Base-by-base conservation (phyloP, 2,888 invertebrate genomes). In the Entomobrya proxima region DNA sequence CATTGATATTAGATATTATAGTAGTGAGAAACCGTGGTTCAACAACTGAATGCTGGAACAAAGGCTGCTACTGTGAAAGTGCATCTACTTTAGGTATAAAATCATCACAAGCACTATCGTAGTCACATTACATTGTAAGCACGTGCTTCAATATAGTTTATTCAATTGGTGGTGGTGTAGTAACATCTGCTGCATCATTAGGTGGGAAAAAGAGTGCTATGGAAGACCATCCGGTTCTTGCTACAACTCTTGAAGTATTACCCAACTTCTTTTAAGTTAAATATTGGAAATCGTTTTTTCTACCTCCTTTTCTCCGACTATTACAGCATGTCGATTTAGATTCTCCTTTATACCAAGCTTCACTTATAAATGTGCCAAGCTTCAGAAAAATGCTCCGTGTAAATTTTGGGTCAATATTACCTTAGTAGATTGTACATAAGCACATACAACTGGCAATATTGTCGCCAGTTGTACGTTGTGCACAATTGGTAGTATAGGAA, bases 171-270 rank as follows among this genome's bases (percentile, higher is more conserved):
- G 37, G n/a, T n/a, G 37, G 55, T 40, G 52, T 21, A 32, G 27
- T 47, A 47, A 55, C 58, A 74, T 76, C 82, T 83, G 64, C 76
- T 83, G 76, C 75, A 76, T 83, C 82, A 83, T 83, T 83, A 83
- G 61, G 81, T 81, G 72, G 61, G 81, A 80, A 47, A 44, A 18
- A 47, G 76, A 37, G 55, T 76, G 55, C 37, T 44, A 44, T 32
- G 30, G 72, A 58, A 72, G 40, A 37, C 80, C 80, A 67, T 79
- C 67, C 79, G 79, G 67, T 44, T 79, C 79, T 79, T 69, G 79
- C 69, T 79, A 80, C 55, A 72, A 72, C 64, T 37, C 80, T 69
- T 80, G 69, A 80, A 72, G 69, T 55, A 72, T 80, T 79, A 47
- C 77, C 47, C 50, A 79, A 80, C 80, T 80, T 80, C 67, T 40